Base-by-base conservation (phyloP, 1,140 invertebrate genomes). In the Drosophila nikananu region DNA sequence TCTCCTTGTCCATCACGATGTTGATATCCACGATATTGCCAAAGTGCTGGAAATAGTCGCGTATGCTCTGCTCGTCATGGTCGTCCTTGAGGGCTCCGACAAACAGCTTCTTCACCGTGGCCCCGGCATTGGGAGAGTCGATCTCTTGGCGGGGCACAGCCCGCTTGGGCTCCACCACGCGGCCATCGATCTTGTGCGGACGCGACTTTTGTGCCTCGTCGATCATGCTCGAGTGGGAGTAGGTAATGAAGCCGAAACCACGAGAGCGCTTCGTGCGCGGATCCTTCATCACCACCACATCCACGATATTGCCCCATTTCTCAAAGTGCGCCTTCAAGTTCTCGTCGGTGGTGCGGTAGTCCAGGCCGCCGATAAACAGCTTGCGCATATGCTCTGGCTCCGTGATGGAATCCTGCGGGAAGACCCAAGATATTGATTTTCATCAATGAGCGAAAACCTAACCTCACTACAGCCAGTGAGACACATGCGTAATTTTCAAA, bases 271-370 rank as follows among this genome's bases (percentile, higher is more conserved):
- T 97, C 0, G 98, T 99, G 77, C 97, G 96, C 1, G 98, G 97
- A 94, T 99, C 99, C 91, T 98, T 98, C 98, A 99, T 99, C 0
- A 99, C 99, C 23, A 99, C 98, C 42, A 98, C 98, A 94, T 99
- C 99, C 0, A 98, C 97, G 81, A 99, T 98, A 93, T 99, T 97
- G 32, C 99, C 99, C 97, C 97, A 99, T 95, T 99, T 96, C 91
- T 97, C 97, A 94, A 99, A 99, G 94, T 99, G 98, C 66, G 96
- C 96, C 92, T 98, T 98, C 7, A 99, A 93, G 15, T 97, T 97
- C 42, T 98, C 97, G 93, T 99, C 98, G 30, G 97, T 98, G n/a
- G 99, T 99, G 84, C 97, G 96, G 91, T 98, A 99, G 93, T 99
- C 98, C 19, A 99, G 94, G 7, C 99, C 99, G 27, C 99, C 99